Conservation (phyloP, 2,113 vertebrate genomes). For the Platichthys flesus region DNA sequence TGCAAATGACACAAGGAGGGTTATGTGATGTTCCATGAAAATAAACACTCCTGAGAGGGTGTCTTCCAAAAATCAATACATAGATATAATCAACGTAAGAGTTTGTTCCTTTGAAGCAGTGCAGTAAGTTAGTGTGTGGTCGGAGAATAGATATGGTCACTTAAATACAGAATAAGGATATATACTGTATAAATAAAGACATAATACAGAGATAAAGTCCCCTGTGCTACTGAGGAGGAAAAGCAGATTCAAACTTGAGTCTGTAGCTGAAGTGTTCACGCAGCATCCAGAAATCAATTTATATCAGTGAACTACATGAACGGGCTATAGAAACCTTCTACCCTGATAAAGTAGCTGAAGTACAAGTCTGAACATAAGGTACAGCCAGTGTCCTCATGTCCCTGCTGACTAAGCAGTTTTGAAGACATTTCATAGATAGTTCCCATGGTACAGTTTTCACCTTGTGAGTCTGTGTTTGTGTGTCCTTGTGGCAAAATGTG, state of each 20-base stretch:
- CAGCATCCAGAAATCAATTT: slow-evolving; percentile 26
- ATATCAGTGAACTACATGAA: slow-evolving; percentile 21
- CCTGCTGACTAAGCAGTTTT: slow-evolving; percentile 31
- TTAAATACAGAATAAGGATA: too few relatives aligned
- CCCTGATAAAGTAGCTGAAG: slow-evolving; percentile 36
- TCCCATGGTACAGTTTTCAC: neutral
- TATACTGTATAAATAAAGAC: neutral
- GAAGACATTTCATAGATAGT: slow-evolving; percentile 17
- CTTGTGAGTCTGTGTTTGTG: neutral
- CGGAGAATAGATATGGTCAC: neutral
- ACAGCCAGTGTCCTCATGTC: slow-evolving; percentile 24
- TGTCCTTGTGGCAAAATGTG: too few relatives aligned
- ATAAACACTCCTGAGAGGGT: too few relatives aligned
- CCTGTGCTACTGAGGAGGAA: neutral
- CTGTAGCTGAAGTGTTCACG: neutral
- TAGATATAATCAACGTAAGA: too few relatives aligned
- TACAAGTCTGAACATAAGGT: slow-evolving; percentile 37
- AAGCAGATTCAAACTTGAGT: neutral
- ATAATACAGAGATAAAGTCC: neutral
- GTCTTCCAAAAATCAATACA: too few relatives aligned
- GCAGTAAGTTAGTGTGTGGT: too few relatives aligned
- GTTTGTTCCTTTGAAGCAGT: too few relatives aligned
- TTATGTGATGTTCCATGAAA: too few relatives aligned
- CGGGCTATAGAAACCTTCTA: slow-evolving; percentile 5
- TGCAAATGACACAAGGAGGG: too few relatives aligned